Conservation (phyloP, 2,113 vertebrate genomes). For the Sander lucioperca region DNA sequence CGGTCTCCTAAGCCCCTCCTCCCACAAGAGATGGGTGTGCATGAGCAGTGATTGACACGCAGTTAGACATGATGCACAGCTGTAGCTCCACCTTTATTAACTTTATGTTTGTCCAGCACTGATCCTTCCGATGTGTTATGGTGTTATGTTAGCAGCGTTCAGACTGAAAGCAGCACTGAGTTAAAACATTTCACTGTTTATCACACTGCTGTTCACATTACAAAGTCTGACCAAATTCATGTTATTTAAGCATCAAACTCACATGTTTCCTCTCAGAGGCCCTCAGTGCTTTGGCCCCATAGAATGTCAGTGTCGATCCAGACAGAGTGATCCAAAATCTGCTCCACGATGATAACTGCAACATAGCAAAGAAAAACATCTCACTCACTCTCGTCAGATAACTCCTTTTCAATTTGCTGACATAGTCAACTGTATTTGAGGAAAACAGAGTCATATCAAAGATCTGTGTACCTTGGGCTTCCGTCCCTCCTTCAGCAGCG, state of each 20-base stretch:
- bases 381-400: background rate
- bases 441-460: conserved; percentile 8
- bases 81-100: no score
- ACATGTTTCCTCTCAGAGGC: conserved; percentile 96
- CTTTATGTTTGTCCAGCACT: no score
- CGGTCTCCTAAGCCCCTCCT: no score
- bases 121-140: no score
- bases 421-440: background rate
- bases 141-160: no score
- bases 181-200: no score
- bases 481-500: conserved; percentile 93
- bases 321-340: conserved; percentile 93
- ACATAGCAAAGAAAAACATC: background rate
- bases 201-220: no score
- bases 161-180: no score
- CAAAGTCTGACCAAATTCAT: no score
- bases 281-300: conserved; percentile 92
- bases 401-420: background rate
- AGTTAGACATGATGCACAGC: no score
- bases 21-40: no score
- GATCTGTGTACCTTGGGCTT: conserved; percentile 89
- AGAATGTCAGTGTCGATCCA: conserved; percentile 93
- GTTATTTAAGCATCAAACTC: conserved; percentile 57
- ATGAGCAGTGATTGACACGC: no score
- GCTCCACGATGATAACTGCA: conserved; percentile 83